phyloP scores from a whole-genome alignment of 2,113 vertebrate species.

The Urocitellus parryii region DNA sequence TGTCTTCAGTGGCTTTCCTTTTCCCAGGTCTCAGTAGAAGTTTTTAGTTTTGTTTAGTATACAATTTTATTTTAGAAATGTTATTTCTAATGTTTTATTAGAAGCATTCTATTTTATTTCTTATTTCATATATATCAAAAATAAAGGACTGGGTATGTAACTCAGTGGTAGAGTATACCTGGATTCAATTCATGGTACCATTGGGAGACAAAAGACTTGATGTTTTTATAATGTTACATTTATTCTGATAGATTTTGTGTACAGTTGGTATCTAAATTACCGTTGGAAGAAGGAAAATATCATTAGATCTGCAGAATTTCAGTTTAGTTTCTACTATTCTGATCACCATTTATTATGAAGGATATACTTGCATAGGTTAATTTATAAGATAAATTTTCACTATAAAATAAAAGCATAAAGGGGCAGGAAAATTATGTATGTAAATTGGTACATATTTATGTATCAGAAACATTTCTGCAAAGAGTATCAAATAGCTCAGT shows the following conservation, averaged over 20 bases:
- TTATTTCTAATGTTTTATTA: not conserved
- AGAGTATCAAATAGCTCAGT: not conserved
- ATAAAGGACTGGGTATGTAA: too few species aligned
- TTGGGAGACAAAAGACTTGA: too few species aligned
- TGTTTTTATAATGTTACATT: not conserved
- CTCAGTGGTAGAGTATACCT: too few species aligned
- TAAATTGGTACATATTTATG: not conserved
- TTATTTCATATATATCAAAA: not conserved
- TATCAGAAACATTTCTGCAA: not conserved
- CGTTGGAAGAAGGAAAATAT: not conserved
- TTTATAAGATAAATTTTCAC: constrained; percentile 11
- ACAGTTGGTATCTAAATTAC: not conserved
- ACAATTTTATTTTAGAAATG: constrained; percentile 20
- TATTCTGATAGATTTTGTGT: constrained; percentile 46
- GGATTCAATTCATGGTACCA: too few species aligned
- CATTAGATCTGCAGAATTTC: not conserved
- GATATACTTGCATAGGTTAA: not conserved
- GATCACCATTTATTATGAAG: not conserved
- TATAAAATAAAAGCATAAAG: constrained; percentile 18
- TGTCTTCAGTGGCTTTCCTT: not conserved
- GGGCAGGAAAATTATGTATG: not conserved
- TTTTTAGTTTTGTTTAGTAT: not conserved
- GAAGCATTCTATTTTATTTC: not conserved
- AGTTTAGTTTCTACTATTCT: not conserved
- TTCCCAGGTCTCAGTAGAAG: not conserved